Evolutionary conservation across 2,888 invertebrate species (phyloP).

Genomic region (Tipula lateralis): DNA sequence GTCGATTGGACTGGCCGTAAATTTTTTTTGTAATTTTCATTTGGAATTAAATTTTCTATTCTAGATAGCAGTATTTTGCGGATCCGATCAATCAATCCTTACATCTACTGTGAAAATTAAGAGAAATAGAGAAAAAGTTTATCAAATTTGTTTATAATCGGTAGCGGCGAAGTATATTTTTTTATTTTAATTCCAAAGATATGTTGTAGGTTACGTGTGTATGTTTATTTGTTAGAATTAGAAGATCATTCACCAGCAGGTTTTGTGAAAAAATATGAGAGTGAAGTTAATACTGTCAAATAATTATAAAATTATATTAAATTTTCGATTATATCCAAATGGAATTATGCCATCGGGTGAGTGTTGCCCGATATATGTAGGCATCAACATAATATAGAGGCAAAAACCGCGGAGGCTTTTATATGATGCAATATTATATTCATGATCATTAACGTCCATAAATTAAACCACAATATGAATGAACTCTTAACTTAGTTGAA

Average conservation of each 20-base stretch:
- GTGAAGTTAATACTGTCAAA: neutral
- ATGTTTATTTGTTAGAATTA: neutral
- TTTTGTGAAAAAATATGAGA: neutral
- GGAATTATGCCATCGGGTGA: no score
- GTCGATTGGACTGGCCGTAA: neutral
- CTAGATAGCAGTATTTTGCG: neutral
- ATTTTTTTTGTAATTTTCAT: neutral
- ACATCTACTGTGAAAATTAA: neutral
- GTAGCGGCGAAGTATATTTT: neutral
- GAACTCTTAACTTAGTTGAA: no score
- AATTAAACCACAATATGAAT: no score
- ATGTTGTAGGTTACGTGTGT: neutral
- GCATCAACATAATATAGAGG: no score
- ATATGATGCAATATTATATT: no score
- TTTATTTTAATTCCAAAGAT: neutral
- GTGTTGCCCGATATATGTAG: no score
- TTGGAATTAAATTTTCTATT: neutral
- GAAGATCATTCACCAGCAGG: neutral
- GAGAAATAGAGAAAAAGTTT: neutral
- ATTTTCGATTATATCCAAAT: no score
- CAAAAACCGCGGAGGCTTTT: no score
- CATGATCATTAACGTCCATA: no score
- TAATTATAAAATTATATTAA: no score
- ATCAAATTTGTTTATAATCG: neutral
- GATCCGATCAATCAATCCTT: neutral